Conservation (phyloP, 2,888 invertebrate species). For the Chrysina gloriosa region DNA sequence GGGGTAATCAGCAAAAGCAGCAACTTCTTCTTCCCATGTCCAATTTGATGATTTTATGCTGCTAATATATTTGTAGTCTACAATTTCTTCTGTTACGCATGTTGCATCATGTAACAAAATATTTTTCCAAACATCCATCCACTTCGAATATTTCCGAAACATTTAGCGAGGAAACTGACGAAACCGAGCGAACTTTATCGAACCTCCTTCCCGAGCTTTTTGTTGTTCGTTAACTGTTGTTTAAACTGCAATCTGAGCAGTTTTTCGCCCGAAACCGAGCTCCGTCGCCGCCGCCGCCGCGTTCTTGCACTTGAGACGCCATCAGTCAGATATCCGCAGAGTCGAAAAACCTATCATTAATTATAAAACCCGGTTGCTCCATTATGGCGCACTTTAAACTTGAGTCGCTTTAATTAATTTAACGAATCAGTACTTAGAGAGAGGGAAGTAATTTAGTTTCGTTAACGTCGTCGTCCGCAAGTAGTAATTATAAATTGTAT, state of each 20-base stretch:
- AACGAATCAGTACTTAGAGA: not conserved
- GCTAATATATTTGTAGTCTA: too few species aligned
- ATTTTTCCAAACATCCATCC: too few species aligned
- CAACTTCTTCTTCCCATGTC: too few species aligned
- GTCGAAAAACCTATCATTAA: not conserved
- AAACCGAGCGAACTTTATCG: too few species aligned
- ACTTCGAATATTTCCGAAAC: too few species aligned
- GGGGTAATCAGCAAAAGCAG: too few species aligned
- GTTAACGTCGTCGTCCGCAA: not conserved
- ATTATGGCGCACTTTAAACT: not conserved
- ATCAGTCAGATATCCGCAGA: not conserved
- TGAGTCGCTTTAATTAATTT: not conserved
- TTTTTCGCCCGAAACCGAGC: conserved; percentile 8
- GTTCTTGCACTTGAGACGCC: not conserved
- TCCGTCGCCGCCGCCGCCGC: not conserved
- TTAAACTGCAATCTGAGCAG: conserved; percentile 10
- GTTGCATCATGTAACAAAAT: too few species aligned
- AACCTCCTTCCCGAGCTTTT: not conserved
- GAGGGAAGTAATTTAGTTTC: not conserved
- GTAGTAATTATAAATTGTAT: not conserved
- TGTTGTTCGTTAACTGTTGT: conserved; percentile 1
- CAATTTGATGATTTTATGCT: too few species aligned
- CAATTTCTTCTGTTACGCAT: too few species aligned
- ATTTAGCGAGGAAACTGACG: too few species aligned
- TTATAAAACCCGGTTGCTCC: not conserved